These are phyloP conservation scores for Idaea straminata DNA, from an alignment of 2,888 invertebrate species.

Conservation along the genomic window DNA sequence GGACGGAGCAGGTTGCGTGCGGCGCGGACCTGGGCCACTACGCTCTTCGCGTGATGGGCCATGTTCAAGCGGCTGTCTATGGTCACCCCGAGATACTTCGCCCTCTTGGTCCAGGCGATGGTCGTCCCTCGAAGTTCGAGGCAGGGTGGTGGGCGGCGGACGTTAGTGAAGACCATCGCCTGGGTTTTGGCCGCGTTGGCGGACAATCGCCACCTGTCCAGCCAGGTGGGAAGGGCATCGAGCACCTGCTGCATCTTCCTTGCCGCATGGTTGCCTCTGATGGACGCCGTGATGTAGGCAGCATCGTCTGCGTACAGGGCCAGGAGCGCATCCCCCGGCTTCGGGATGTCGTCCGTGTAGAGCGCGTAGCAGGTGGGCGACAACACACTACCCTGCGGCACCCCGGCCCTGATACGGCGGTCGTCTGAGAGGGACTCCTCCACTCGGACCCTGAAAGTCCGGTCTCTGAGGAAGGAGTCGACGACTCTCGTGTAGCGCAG, in stretches of 20 bases:
- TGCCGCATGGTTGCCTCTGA: constrained; percentile 14
- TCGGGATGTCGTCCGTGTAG: not conserved
- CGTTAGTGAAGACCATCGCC: constrained; percentile 2
- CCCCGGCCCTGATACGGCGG: constrained; percentile 6
- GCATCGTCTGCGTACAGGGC: constrained; percentile 12
- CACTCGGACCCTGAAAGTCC: not conserved
- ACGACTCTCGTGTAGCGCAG: not conserved
- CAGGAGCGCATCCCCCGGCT: not conserved
- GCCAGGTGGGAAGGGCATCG: constrained; percentile 20
- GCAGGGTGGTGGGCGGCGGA: not conserved
- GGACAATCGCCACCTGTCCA: constrained; percentile 16
- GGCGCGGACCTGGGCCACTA: not conserved
- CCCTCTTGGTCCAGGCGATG: not conserved
- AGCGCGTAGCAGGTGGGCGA: not conserved
- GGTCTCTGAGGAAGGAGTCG: not conserved
- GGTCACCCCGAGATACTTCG: not conserved
- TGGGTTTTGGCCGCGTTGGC: constrained; percentile 11
- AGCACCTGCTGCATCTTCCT: constrained; percentile 17
- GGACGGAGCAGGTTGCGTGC: not conserved
- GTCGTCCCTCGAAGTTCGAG: not conserved
- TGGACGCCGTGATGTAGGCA: not conserved
- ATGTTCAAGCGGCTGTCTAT: not conserved
- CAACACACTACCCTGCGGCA: constrained; percentile 11
- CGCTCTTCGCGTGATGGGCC: not conserved
- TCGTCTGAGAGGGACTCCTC: constrained; percentile 22